Evolutionary conservation across 2,888 invertebrate species (phyloP).

Genomic region (Pammene fasciana): DNA sequence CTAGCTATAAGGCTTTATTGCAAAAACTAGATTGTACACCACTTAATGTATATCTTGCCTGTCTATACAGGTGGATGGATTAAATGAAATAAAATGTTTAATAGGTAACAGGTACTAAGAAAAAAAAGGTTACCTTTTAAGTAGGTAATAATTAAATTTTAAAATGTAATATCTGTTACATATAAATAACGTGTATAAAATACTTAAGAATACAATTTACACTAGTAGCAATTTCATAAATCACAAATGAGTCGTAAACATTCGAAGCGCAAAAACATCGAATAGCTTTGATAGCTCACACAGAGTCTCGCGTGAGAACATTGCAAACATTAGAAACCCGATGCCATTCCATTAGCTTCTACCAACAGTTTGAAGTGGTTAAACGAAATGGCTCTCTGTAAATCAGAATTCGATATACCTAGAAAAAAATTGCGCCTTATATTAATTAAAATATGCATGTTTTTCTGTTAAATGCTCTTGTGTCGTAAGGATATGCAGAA

Average conservation of each 20-base stretch:
- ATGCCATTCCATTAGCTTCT: conserved; percentile 10
- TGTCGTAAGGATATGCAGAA: too few species aligned
- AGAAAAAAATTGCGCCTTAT: not conserved
- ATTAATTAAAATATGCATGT: too few species aligned
- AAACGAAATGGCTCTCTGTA: not conserved
- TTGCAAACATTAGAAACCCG: conserved; percentile 32
- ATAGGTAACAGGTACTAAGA: too few species aligned
- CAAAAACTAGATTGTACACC: too few species aligned
- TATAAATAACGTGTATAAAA: too few species aligned
- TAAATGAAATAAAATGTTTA: too few species aligned
- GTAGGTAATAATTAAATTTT: not conserved
- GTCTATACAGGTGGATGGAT: too few species aligned
- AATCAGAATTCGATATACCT: not conserved
- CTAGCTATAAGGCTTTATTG: too few species aligned
- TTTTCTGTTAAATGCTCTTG: too few species aligned
- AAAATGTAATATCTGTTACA: too few species aligned
- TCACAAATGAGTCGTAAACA: conserved; percentile 12
- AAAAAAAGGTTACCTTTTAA: too few species aligned
- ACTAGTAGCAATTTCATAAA: conserved; percentile 1
- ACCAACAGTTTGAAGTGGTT: conserved; percentile 8
- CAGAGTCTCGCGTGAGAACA: conserved; percentile 25
- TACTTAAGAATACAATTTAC: not conserved
- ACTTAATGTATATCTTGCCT: too few species aligned
- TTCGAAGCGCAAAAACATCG: conserved; percentile 16
- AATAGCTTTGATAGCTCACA: not conserved